Conservation (phyloP, 2,113 vertebrate species). For the Macquaria ambigua region DNA sequence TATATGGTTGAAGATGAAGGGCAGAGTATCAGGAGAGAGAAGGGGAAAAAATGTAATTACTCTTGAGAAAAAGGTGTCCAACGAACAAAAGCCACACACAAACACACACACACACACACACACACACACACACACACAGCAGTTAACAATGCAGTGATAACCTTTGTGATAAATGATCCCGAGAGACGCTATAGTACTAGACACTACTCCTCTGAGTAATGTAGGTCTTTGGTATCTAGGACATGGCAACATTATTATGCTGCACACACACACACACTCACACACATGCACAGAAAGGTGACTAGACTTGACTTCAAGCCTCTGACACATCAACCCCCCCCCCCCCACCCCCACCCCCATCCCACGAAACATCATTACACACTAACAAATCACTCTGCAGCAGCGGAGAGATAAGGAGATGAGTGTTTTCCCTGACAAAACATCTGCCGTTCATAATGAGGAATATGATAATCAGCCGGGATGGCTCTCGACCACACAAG, state of each 20-base stretch:
- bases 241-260: constrained; percentile 71
- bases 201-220: constrained; percentile 59
- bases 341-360: constrained; percentile 27
- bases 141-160: constrained; percentile 68
- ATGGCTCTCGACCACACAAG: constrained; percentile 6
- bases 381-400: constrained; percentile 47
- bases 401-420: constrained; percentile 51
- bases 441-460: constrained; percentile 69
- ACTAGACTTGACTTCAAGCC: constrained; percentile 49
- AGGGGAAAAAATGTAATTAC: constrained; percentile 47
- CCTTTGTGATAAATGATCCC: constrained; percentile 74
- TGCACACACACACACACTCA: constrained; percentile 52
- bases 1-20: constrained; percentile 38
- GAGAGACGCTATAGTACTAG: constrained; percentile 27
- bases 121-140: constrained; percentile 26
- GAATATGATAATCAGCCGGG: constrained; percentile 49
- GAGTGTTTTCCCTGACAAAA: constrained; percentile 63
- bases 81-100: constrained; percentile 23
- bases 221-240: constrained; percentile 71
- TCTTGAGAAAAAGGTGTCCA: constrained; percentile 27
- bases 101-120: constrained; percentile 28
- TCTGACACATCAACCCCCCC: constrained; percentile 26
- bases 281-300: constrained; percentile 49
- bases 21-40: constrained; percentile 23
- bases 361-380: constrained; percentile 45